Evolutionary conservation across 2,888 invertebrate genomes (phyloP).

Genomic region (Euclidia mi): DNA sequence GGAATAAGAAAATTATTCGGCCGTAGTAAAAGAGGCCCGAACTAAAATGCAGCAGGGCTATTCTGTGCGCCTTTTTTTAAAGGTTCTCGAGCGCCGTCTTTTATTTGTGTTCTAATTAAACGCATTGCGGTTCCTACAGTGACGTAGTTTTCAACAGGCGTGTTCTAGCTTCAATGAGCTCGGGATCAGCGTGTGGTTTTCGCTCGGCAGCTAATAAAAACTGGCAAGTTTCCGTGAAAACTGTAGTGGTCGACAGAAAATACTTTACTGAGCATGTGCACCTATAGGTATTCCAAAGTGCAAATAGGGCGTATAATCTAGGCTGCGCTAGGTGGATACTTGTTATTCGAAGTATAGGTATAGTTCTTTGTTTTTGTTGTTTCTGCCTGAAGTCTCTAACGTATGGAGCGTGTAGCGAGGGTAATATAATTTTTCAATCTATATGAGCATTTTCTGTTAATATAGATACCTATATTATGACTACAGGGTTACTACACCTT

Average conservation of each 20-base stretch:
- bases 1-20: too few species aligned
- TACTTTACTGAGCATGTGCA: neutral
- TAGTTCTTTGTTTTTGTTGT: too few species aligned
- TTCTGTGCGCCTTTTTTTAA: conserved; percentile 11
- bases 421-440: too few species aligned
- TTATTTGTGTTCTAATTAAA: conserved; percentile 45
- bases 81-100: conserved; percentile 16
- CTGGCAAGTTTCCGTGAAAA: neutral
- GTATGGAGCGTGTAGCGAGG: too few species aligned
- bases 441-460: too few species aligned
- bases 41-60: neutral
- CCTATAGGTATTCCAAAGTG: too few species aligned
- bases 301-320: too few species aligned
- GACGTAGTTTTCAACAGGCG: conserved; percentile 12
- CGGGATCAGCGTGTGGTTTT: conserved; percentile 12
- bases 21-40: neutral
- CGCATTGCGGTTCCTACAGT: conserved; percentile 23
- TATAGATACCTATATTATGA: too few species aligned
- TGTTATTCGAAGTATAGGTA: too few species aligned
- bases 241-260: conserved; percentile 11
- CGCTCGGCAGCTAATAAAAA: conserved; percentile 6
- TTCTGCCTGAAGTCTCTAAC: too few species aligned
- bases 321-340: too few species aligned
- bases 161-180: conserved; percentile 17
- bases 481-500: too few species aligned